Evolutionary conservation across 2,888 invertebrate species (phyloP).

Genomic region (Labia minor): DNA sequence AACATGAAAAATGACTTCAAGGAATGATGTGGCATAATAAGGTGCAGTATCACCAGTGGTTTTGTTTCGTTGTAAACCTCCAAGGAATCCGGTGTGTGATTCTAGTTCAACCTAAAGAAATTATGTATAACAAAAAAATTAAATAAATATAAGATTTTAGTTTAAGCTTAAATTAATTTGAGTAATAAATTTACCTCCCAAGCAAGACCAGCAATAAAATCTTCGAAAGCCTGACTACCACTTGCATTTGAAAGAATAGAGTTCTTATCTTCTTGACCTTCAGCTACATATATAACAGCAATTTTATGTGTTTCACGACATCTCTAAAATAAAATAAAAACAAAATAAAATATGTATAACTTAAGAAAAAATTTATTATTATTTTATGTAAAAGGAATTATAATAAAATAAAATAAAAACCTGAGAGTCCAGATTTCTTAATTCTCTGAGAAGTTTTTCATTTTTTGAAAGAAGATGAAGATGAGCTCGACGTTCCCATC

Average conservation of each 20-base stretch:
- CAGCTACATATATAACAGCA: slow-evolving; percentile 95
- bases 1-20: slow-evolving; percentile 94
- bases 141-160: no score
- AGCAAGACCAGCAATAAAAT: slow-evolving; percentile 59
- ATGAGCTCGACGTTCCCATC: slow-evolving; percentile 76
- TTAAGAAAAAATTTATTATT: slow-evolving; percentile 14
- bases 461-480: slow-evolving; percentile 78
- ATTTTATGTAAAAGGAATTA: slow-evolving; percentile 15
- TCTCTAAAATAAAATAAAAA: slow-evolving; percentile 35
- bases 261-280: slow-evolving; percentile 92
- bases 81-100: slow-evolving; percentile 88
- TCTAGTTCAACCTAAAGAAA: slow-evolving; percentile 66
- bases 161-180: neutral
- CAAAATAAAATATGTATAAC: neutral
- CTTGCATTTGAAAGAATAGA: slow-evolving; percentile 84
- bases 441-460: slow-evolving; percentile 77
- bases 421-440: slow-evolving; percentile 89
- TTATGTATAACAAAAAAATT: slow-evolving; percentile 21
- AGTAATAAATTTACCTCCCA: slow-evolving; percentile 46
- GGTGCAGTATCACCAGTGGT: slow-evolving; percentile 89
- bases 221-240: slow-evolving; percentile 89
- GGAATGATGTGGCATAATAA: slow-evolving; percentile 85
- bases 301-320: slow-evolving; percentile 92
- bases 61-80: slow-evolving; percentile 82
- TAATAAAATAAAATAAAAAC: slow-evolving; percentile 30